These are phyloP conservation scores for Eupithecia exiguata DNA, from an alignment of 2,888 invertebrate genomes.

Conservation along the genomic window DNA sequence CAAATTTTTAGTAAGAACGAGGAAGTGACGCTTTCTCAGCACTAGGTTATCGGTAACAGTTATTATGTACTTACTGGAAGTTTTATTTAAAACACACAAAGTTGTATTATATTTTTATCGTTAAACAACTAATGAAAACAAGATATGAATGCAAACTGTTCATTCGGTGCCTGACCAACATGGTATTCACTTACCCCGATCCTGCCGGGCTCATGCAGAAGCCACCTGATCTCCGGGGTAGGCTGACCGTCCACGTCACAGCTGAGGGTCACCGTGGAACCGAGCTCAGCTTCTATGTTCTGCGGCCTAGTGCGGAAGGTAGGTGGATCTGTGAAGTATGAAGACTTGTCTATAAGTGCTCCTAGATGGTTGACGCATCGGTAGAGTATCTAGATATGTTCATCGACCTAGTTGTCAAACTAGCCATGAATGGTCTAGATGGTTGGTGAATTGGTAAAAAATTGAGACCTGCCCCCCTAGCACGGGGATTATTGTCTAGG, in stretches of 20 bases:
- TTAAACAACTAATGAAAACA: too few relatives aligned
- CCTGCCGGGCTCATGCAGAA: conserved; percentile 89
- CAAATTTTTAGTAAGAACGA: too few relatives aligned
- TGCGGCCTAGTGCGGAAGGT: conserved; percentile 89
- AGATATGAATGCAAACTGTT: too few relatives aligned
- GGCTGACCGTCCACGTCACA: conserved; percentile 97
- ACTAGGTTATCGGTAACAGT: too few relatives aligned
- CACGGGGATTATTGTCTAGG: too few relatives aligned
- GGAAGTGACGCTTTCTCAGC: too few relatives aligned
- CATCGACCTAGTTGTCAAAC: background rate
- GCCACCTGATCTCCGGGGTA: conserved; percentile 93
- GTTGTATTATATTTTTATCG: too few relatives aligned
- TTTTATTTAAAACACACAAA: too few relatives aligned
- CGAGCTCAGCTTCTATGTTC: conserved; percentile 91
- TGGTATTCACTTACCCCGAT: conserved; percentile 81
- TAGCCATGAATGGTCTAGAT: background rate
- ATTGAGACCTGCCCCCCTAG: too few relatives aligned
- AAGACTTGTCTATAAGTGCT: background rate
- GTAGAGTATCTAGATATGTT: too few relatives aligned
- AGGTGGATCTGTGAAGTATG: conserved; percentile 87
- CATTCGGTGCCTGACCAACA: conserved; percentile 41
- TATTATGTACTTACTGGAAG: too few relatives aligned
- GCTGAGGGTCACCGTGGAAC: conserved; percentile 89
- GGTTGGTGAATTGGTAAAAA: background rate
- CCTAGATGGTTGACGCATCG: background rate